A percentile compares a stretch with the other conserved stretches of the same genome.
Evolutionary conservation across 1,140 invertebrate species (phyloP).

Genomic region (Bombus vancouverensis): DNA sequence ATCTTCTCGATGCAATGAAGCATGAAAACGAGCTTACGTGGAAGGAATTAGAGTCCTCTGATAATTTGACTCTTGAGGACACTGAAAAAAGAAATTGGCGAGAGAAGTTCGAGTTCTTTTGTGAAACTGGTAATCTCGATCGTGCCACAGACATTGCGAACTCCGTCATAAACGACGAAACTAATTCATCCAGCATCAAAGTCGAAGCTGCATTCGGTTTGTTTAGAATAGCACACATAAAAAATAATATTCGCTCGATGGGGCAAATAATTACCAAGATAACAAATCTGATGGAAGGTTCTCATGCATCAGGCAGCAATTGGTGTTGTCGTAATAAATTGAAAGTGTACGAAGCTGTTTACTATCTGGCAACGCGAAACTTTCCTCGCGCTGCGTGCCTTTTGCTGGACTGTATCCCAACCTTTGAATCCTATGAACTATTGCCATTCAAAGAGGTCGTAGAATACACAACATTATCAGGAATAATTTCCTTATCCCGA

Average conservation of each 20-base stretch:
- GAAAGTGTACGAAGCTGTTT: constrained; percentile 88
- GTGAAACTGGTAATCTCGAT: constrained; percentile 88
- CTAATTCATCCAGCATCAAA: constrained; percentile 90
- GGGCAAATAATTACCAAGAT: constrained; percentile 89
- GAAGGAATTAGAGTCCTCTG: constrained; percentile 80
- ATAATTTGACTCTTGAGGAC: constrained; percentile 13
- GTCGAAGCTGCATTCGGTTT: constrained; percentile 92
- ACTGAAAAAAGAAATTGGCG: constrained; percentile 46
- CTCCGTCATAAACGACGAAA: constrained; percentile 90
- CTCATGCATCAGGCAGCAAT: constrained; percentile 86
- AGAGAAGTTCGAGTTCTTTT: constrained; percentile 88
- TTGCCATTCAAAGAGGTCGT: constrained; percentile 84
- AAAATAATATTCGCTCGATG: constrained; percentile 87
- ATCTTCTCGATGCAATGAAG: constrained; percentile 85
- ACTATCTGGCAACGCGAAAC: constrained; percentile 89
- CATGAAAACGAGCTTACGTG: constrained; percentile 87
- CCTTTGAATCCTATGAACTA: constrained; percentile 91
- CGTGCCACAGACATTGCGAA: constrained; percentile 84
- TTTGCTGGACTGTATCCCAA: constrained; percentile 91
- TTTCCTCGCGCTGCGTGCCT: constrained; percentile 88
- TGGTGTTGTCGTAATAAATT: constrained; percentile 91
- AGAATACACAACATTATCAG: constrained; percentile 57
- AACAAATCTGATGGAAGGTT: constrained; percentile 76
- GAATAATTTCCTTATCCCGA: constrained; percentile 72
- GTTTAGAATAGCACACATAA: constrained; percentile 92